phyloP scores from a whole-genome alignment of 1,140 invertebrate genomes.

The Drosophila insularis region DNA sequence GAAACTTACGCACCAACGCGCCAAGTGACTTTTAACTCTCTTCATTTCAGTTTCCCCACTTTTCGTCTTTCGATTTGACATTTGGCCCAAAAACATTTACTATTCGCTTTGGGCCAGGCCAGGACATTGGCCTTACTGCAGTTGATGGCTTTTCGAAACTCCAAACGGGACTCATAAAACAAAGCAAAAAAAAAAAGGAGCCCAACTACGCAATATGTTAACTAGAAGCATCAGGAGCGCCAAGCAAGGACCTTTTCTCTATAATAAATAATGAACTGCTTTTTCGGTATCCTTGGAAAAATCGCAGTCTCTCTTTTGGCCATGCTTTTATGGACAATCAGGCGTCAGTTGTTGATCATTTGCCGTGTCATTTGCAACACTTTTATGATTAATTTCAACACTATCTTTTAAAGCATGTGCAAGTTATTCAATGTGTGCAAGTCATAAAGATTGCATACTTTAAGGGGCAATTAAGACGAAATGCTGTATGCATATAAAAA shows the following conservation, averaged over 20 bases:
- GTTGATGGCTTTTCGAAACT: conserved; percentile 68
- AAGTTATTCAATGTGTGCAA: not conserved
- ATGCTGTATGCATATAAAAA: not conserved
- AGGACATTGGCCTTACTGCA: conserved; percentile 43
- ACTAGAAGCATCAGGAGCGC: conserved; percentile 25
- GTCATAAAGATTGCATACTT: conserved; percentile 39
- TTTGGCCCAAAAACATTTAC: conserved; percentile 23
- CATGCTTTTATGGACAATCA: conserved; percentile 33
- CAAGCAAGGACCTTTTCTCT: conserved; percentile 3
- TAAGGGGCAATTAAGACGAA: not conserved
- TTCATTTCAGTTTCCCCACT: not conserved
- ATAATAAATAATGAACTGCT: conserved; percentile 54
- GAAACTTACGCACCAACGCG: conserved; percentile 53
- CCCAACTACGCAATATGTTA: conserved; percentile 69
- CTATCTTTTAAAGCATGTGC: not conserved
- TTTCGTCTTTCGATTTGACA: conserved; percentile 12
- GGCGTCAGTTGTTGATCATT: conserved; percentile 52
- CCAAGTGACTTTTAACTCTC: conserved; percentile 2
- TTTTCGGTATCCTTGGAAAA: not conserved
- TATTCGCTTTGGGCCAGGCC: conserved; percentile 11
- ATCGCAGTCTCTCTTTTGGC: not conserved
- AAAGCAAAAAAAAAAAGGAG: conserved; percentile 41
- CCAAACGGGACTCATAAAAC: conserved; percentile 64
- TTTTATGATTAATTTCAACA: conserved; percentile 72
- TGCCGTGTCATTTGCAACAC: conserved; percentile 71